Conservation (phyloP, 2,888 invertebrate genomes). For the Furcula furcula region DNA sequence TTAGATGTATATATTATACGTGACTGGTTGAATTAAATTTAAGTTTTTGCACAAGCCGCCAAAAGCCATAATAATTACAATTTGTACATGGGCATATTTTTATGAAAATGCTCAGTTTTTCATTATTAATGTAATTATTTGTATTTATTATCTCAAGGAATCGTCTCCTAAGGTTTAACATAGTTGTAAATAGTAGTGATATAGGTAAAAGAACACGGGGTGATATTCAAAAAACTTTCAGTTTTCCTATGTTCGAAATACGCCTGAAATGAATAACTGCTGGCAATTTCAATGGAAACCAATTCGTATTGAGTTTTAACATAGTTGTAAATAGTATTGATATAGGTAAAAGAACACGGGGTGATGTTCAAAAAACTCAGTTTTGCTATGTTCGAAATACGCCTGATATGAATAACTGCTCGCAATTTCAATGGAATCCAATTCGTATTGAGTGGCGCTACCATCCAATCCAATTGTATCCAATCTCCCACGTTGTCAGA, state of each 20-base stretch:
- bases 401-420: too few relatives aligned
- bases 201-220: not conserved
- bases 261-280: too few relatives aligned
- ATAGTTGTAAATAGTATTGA: slow-evolving; percentile 24
- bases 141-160: slow-evolving; percentile 24
- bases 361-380: not conserved
- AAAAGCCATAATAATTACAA: slow-evolving; percentile 12
- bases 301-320: slow-evolving; percentile 21
- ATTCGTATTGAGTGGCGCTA: too few relatives aligned
- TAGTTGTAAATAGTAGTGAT: slow-evolving; percentile 24
- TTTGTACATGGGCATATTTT: slow-evolving; percentile 18
- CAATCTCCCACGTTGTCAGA: too few relatives aligned
- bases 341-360: not conserved
- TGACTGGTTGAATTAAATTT: slow-evolving; percentile 20
- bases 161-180: slow-evolving; percentile 16
- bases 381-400: not conserved
- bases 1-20: slow-evolving; percentile 22
- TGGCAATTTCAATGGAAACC: too few relatives aligned
- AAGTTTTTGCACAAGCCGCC: slow-evolving; percentile 19
- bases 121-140: slow-evolving; percentile 13
- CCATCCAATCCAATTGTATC: too few relatives aligned
- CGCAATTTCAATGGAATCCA: too few relatives aligned
- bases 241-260: not conserved
- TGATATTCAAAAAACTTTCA: not conserved
- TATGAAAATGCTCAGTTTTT: slow-evolving; percentile 3